A percentile compares a stretch with the other conserved stretches of the same genome.
Conservation (phyloP, 1,140 invertebrate genomes). For the Sinella curviseta region DNA sequence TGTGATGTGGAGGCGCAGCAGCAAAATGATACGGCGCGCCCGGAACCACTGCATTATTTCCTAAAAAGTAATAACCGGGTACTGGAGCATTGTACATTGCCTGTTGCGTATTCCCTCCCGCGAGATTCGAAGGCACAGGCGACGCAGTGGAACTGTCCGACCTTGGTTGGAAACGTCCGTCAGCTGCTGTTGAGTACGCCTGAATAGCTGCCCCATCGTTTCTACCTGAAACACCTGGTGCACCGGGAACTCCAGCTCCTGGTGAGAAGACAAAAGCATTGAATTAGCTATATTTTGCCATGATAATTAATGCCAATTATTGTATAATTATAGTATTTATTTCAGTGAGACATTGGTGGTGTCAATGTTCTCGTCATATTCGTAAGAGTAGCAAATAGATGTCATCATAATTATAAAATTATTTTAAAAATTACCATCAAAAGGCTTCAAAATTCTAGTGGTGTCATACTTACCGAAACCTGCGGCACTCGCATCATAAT, state of each 20-base stretch:
- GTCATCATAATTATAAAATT: background rate
- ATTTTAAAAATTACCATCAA: background rate
- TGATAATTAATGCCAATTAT: background rate
- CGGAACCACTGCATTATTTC: constrained; percentile 43
- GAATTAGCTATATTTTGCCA: background rate
- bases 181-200: constrained; percentile 42
- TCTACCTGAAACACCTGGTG: constrained; percentile 36
- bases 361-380: background rate
- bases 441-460: background rate
- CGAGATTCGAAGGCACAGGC: constrained; percentile 49
- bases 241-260: constrained; percentile 23
- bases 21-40: constrained; percentile 40
- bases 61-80: constrained; percentile 34
- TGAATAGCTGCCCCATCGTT: constrained; percentile 42
- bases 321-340: background rate
- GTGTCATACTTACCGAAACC: constrained; percentile 38
- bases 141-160: constrained; percentile 48
- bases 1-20: constrained; percentile 39
- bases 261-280: constrained; percentile 13
- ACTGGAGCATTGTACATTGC: constrained; percentile 36
- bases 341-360: background rate
- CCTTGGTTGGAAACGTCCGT: constrained; percentile 40
- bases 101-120: constrained; percentile 41
- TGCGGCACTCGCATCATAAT: constrained; percentile 43
- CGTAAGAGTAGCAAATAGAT: background rate